phyloP scores from a whole-genome alignment of 2,888 invertebrate species.

The Erpobdella octoculata region DNA sequence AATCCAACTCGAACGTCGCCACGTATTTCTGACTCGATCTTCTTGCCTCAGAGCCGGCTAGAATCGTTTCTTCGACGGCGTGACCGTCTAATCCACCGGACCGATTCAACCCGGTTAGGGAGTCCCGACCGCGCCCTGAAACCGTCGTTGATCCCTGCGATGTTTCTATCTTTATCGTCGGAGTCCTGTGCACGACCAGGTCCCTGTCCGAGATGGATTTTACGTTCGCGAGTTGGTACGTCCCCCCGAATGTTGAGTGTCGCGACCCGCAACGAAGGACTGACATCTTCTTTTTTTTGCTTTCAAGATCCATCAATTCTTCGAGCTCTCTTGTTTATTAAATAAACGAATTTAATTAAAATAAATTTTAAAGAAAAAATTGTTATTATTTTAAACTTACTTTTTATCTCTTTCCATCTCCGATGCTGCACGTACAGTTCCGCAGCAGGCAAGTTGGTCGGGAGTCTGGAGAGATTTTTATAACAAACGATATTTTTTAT shows the following conservation, averaged over 20 bases:
- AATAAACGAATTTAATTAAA: neutral
- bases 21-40: neutral
- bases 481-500: no score
- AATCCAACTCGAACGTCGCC: neutral
- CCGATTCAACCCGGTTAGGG: neutral
- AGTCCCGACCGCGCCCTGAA: neutral
- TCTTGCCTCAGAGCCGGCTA: neutral
- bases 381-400: constrained; percentile 41
- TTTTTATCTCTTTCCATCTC: constrained; percentile 71
- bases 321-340: constrained; percentile 43
- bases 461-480: constrained; percentile 43
- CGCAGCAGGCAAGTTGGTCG: constrained; percentile 49
- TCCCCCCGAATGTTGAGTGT: constrained; percentile 79
- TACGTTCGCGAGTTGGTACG: constrained; percentile 82
- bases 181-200: constrained; percentile 48
- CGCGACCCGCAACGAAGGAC: neutral
- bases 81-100: neutral
- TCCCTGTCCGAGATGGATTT: constrained; percentile 83
- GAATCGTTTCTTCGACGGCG: neutral
- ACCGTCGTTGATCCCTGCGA: neutral
- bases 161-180: neutral
- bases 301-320: constrained; percentile 64
- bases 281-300: constrained; percentile 57
- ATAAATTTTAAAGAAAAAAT: neutral
- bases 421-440: constrained; percentile 52